phyloP scores from a whole-genome alignment of 1,140 invertebrate genomes.

The Camponotus pennsylvanicus region DNA sequence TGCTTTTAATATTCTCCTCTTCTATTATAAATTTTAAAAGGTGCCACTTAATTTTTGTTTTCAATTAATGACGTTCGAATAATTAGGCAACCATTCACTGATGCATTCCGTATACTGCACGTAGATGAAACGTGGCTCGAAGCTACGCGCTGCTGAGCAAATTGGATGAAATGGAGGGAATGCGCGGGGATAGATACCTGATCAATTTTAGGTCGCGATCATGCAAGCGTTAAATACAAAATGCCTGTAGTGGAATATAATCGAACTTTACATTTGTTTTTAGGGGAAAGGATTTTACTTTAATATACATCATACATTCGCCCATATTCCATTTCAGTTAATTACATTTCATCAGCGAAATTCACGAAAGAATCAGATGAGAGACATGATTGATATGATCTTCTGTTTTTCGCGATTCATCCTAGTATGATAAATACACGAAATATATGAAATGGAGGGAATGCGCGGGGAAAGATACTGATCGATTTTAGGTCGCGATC shows the following conservation, averaged over 20 bases:
- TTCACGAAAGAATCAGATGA: too few species aligned
- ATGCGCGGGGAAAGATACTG: conserved; percentile 26
- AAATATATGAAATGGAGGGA: conserved; percentile 38
- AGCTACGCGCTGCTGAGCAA: conserved; percentile 35
- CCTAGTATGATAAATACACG: too few species aligned
- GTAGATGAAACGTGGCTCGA: conserved; percentile 11
- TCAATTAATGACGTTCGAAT: conserved; percentile 24
- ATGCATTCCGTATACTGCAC: not conserved
- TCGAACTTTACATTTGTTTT: not conserved
- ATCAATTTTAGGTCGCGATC: conserved; percentile 29
- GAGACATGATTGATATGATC: too few species aligned
- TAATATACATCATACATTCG: not conserved
- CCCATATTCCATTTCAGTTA: not conserved
- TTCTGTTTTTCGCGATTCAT: too few species aligned
- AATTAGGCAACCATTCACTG: conserved; percentile 31
- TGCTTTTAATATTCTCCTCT: too few species aligned
- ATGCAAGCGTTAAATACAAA: conserved; percentile 12
- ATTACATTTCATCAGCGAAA: too few species aligned
- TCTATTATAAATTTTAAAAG: not conserved
- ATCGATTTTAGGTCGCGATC: conserved; percentile 32
- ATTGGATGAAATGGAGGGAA: conserved; percentile 56
- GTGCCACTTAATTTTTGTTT: not conserved
- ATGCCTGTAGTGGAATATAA: not conserved
- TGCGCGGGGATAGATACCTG: conserved; percentile 24
- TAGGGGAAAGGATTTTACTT: too few species aligned